These are phyloP conservation scores for Cheilosia soror DNA, from an alignment of 2,888 invertebrate genomes.

Conservation along the genomic window DNA sequence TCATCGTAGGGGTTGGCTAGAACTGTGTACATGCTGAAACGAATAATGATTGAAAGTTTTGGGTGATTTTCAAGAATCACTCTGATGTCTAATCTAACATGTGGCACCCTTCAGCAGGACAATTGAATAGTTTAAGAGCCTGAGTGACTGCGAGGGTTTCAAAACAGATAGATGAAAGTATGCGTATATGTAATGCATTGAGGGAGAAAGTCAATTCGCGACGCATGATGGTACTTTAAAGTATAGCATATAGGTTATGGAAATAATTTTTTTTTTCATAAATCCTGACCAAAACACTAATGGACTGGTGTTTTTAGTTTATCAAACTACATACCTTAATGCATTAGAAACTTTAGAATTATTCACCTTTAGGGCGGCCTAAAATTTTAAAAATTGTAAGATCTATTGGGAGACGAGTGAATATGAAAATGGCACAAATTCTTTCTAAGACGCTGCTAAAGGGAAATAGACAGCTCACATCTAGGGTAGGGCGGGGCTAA, in stretches of 20 bases:
- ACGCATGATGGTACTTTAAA: constrained; percentile 41
- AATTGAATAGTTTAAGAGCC: constrained; percentile 47
- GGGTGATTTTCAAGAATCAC: constrained; percentile 62
- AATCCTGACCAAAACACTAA: background rate
- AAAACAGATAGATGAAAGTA: constrained; percentile 41
- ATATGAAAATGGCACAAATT: too few species aligned
- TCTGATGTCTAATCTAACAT: constrained; percentile 34
- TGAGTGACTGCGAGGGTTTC: constrained; percentile 37
- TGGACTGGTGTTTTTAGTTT: background rate
- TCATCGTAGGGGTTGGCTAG: constrained; percentile 59
- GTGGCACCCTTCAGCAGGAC: constrained; percentile 40
- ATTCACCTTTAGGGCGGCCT: too few species aligned
- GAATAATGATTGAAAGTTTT: constrained; percentile 34
- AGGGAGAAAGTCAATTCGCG: constrained; percentile 45
- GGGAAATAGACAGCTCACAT: too few species aligned
- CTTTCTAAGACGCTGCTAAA: too few species aligned
- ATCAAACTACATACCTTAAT: too few species aligned
- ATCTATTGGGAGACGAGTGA: too few species aligned
- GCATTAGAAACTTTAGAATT: too few species aligned
- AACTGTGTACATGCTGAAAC: background rate
- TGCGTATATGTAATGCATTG: constrained; percentile 6
- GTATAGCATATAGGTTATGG: background rate
- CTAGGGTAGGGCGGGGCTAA: too few species aligned
- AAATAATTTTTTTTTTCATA: background rate
- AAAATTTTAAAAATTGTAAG: too few species aligned